phyloP scores from a whole-genome alignment of 2,797 vertebrate species.

The Microctenopoma lineatum region DNA sequence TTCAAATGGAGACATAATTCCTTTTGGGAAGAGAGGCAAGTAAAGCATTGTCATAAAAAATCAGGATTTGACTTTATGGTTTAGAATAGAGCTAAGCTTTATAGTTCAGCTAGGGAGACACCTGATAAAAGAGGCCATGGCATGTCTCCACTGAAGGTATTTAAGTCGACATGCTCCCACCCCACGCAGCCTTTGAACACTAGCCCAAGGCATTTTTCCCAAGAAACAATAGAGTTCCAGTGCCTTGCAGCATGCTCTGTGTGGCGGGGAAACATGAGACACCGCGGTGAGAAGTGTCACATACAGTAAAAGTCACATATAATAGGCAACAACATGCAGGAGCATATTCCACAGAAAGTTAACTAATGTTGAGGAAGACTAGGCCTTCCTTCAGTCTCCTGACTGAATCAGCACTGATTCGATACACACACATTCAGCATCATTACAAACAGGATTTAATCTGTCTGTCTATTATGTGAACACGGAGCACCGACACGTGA shows the following conservation, averaged over 20 bases:
- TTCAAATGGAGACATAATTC: constrained; percentile 65
- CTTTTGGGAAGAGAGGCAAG: constrained; percentile 49
- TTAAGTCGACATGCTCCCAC: constrained; percentile 80
- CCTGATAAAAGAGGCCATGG: constrained; percentile 81
- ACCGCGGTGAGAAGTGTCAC: constrained; percentile 47
- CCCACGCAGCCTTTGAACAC: constrained; percentile 76
- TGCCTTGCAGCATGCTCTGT: constrained; percentile 60
- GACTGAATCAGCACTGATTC: background rate
- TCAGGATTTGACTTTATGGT: constrained; percentile 72
- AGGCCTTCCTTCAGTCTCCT: too few species aligned
- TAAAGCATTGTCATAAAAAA: constrained; percentile 75
- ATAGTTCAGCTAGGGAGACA: constrained; percentile 73
- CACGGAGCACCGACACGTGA: constrained; percentile 9
- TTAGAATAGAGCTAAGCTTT: constrained; percentile 77
- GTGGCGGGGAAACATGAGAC: constrained; percentile 60
- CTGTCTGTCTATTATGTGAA: constrained; percentile 4
- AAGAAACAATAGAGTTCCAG: constrained; percentile 75
- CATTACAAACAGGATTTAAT: background rate
- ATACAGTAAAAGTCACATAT: constrained; percentile 47
- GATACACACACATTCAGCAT: background rate
- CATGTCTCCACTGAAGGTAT: constrained; percentile 79
- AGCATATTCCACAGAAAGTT: constrained; percentile 13
- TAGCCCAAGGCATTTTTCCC: constrained; percentile 76
- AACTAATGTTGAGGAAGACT: background rate
- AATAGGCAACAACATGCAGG: constrained; percentile 13